A percentile compares a stretch with the other conserved stretches of the same genome.
These are phyloP conservation scores for Etia nguti DNA, from an alignment of 2,113 vertebrate species.

Conservation along the genomic window DNA sequence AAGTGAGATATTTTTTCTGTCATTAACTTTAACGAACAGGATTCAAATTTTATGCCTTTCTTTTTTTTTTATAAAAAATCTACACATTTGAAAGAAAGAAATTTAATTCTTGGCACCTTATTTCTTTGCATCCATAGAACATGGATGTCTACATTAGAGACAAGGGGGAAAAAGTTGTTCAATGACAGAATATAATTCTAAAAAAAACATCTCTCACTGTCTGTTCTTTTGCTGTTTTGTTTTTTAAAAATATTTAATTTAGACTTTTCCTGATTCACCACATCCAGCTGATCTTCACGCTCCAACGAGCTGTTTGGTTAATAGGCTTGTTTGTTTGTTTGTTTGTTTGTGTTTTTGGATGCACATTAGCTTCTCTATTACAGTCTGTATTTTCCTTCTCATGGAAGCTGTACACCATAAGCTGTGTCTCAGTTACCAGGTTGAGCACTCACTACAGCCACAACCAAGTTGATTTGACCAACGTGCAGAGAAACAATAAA, in stretches of 20 bases:
- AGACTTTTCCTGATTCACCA: background rate
- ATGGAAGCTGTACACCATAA: background rate
- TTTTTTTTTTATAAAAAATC: background rate
- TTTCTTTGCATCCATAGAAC: background rate
- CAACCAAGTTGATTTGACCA: background rate
- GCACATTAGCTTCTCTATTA: constrained; percentile 21
- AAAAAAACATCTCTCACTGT: background rate
- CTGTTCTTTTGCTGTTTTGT: background rate
- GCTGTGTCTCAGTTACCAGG: background rate
- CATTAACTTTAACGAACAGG: background rate
- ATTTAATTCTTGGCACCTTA: background rate
- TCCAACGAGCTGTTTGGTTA: background rate
- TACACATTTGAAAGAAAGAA: background rate
- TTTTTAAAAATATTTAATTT: background rate
- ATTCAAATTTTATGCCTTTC: background rate
- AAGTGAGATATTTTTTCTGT: background rate
- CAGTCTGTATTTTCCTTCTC: background rate
- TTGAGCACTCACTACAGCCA: background rate
- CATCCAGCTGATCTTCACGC: background rate
- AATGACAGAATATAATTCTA: background rate
- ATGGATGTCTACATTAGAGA: background rate
- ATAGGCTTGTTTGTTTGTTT: constrained; percentile 19
- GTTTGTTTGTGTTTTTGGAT: constrained; percentile 2
- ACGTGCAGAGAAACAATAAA: background rate
- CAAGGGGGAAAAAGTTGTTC: background rate